phyloP scores from a whole-genome alignment of 2,888 invertebrate genomes.

The Cabera pusaria region DNA sequence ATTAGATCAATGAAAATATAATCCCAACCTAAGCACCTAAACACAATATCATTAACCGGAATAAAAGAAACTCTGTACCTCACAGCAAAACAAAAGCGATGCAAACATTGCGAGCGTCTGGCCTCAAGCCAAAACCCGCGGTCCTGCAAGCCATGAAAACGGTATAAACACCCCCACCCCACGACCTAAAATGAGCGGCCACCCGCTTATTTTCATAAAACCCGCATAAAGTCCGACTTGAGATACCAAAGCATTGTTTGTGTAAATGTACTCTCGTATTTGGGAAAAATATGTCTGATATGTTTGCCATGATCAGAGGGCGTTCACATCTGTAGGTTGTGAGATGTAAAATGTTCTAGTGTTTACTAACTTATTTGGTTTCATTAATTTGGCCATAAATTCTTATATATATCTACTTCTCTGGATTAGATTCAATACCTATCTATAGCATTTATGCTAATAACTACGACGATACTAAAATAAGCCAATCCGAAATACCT shows the following conservation, averaged over 20 bases:
- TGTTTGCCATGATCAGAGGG: conserved; percentile 4
- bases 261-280: conserved; percentile 38
- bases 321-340: not conserved
- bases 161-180: conserved; percentile 55
- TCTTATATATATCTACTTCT: too few relatives aligned
- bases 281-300: conserved; percentile 37
- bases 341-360: too few relatives aligned
- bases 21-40: too few relatives aligned
- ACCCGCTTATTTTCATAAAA: conserved; percentile 81
- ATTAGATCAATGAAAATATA: too few relatives aligned
- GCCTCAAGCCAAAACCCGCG: conserved; percentile 67
- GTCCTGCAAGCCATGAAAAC: conserved; percentile 66
- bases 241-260: conserved; percentile 66
- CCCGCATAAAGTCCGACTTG: conserved; percentile 64
- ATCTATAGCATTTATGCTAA: too few relatives aligned
- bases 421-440: too few relatives aligned
- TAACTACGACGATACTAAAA: too few relatives aligned
- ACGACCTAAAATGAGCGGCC: conserved; percentile 77
- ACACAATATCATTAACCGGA: conserved; percentile 12
- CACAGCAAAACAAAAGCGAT: conserved; percentile 63
- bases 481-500: too few relatives aligned
- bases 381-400: too few relatives aligned
- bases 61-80: conserved; percentile 31
- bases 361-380: too few relatives aligned
- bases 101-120: conserved; percentile 59